Evolutionary conservation across 2,797 vertebrate species (phyloP).

Genomic region (Pristis pectinata): DNA sequence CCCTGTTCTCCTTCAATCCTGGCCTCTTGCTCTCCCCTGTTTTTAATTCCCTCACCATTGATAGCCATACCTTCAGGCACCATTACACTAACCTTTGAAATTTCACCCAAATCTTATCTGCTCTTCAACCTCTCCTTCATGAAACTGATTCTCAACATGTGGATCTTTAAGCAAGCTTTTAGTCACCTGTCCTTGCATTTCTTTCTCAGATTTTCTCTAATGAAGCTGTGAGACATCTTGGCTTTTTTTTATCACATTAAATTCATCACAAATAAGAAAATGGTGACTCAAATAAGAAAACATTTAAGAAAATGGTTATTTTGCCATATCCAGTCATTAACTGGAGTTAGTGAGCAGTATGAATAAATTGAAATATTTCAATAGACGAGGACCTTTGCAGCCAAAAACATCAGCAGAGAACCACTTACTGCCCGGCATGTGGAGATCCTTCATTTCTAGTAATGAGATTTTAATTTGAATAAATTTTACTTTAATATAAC

Average conservation of each 20-base stretch:
- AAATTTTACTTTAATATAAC: background rate
- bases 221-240: too few relatives aligned
- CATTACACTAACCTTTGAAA: background rate
- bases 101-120: background rate
- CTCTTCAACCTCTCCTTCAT: background rate
- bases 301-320: background rate
- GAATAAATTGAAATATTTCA: background rate
- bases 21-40: too few relatives aligned
- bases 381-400: background rate
- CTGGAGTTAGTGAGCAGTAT: background rate
- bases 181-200: background rate
- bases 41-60: background rate
- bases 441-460: background rate
- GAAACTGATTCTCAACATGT: background rate
- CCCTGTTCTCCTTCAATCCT: background rate
- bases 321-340: background rate
- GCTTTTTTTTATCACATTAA: too few relatives aligned
- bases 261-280: too few relatives aligned
- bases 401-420: background rate
- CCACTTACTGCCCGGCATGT: background rate
- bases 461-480: slow-evolving; percentile 8
- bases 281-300: too few relatives aligned
- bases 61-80: background rate
- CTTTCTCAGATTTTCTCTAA: background rate
- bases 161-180: background rate